Base-by-base conservation (phyloP, 2,888 invertebrate species). In the Villa cingulata region DNA sequence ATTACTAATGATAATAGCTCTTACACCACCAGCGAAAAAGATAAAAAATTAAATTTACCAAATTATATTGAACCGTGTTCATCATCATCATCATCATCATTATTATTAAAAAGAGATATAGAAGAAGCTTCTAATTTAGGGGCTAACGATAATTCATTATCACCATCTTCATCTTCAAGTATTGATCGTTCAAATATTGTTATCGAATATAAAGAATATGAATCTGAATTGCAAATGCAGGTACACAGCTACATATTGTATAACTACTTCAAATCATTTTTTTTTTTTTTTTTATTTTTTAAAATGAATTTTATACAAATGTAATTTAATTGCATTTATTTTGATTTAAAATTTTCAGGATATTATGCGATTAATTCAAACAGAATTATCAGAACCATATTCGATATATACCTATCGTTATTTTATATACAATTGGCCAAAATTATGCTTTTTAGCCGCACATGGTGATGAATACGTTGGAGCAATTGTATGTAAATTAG, bases 401-500 rank as follows among this genome's bases (percentile, higher is more conserved):
- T 97, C 97, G 56, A 97, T 98, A 74, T 99, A 98, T 72, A 99
- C 98, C 29, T 98, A 98, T 76, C 83, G 98, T 74, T 99, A 97
- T 77, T 98, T 98, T 75, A 96, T 98, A 69, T 95, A 98, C 71
- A 97, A 97, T 71, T 99, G 98, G 98, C 97, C 97, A 67, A 90
- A 96, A 72, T 76, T 98, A 57, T 98, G 97, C 74, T 95, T 94
- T 74, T 74, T 98, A 75, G 95, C 95, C 51, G 86, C 86, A 76
- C 82, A 87, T 68, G 81, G 80, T 59, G 80, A 80, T 51, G 81
- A 83, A 62, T 91, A 89, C 68, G 90, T 97, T 58, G 98, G 98
- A 69, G 96, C 96, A 64, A 95, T 98, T 65, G 96, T 98, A 57
- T 98, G 98, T 77, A 98, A 98, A 74, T 75, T 97, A 71, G 94